Evolutionary conservation across 1,140 invertebrate genomes (phyloP).

Genomic region (Phymastichus coffea): DNA sequence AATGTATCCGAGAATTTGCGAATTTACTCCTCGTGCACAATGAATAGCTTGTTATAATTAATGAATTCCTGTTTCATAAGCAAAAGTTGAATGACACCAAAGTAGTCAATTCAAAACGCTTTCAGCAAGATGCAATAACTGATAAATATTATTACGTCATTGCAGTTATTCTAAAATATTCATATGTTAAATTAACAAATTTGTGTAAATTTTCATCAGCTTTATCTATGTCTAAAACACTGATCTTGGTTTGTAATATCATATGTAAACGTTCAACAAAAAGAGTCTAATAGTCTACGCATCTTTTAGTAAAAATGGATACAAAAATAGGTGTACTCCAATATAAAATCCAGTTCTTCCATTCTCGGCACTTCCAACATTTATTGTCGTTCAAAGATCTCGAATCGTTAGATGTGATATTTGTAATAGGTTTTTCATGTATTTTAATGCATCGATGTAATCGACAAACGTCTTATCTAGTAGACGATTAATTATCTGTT

Average conservation of each 20-base stretch:
- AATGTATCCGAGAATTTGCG: too few species aligned
- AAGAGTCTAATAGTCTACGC: neutral
- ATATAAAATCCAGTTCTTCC: neutral
- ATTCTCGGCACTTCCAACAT: neutral
- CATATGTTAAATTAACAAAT: neutral
- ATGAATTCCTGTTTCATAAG: too few species aligned
- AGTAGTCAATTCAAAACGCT: neutral
- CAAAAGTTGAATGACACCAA: too few species aligned
- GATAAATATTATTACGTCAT: constrained; percentile 1
- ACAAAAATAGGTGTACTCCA: neutral
- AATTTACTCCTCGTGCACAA: too few species aligned
- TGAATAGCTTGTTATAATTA: too few species aligned
- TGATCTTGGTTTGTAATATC: neutral
- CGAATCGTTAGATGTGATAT: neutral
- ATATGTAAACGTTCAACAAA: neutral
- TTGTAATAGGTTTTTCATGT: neutral
- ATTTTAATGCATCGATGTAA: neutral
- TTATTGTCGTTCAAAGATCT: neutral
- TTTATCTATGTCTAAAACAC: neutral
- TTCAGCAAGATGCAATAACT: neutral
- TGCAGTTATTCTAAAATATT: neutral
- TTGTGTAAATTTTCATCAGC: neutral
- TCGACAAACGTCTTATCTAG: neutral
- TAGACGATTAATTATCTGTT: neutral
- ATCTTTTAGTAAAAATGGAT: neutral